A percentile compares a stretch with the other conserved stretches of the same genome.
Conservation (phyloP, 2,888 invertebrate genomes). For the Quadroppia sp. region DNA sequence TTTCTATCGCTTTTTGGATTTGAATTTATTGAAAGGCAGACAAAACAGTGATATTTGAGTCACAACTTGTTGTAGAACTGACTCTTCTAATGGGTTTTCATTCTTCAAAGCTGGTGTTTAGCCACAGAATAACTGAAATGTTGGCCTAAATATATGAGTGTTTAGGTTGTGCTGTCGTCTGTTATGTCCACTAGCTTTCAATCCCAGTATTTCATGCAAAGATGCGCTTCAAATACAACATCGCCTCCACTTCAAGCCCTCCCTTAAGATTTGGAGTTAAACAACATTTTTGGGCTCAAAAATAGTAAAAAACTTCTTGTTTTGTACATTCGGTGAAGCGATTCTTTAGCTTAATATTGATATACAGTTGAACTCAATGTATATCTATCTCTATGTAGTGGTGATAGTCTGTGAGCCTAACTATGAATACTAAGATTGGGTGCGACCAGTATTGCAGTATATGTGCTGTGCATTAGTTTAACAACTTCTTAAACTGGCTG, state of each 20-base stretch:
- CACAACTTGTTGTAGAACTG: too few relatives aligned
- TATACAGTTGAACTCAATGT: neutral
- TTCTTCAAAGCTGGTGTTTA: neutral
- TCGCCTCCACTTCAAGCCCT: neutral
- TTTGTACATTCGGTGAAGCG: neutral
- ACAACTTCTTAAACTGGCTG: constrained; percentile 18
- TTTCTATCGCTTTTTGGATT: too few relatives aligned
- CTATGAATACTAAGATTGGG: constrained; percentile 22
- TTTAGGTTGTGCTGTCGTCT: neutral
- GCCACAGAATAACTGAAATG: neutral
- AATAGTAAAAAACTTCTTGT: neutral
- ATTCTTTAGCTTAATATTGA: neutral
- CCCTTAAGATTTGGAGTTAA: neutral
- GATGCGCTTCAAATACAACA: constrained; percentile 7
- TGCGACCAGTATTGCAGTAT: neutral
- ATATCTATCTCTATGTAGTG: neutral
- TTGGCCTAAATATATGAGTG: neutral
- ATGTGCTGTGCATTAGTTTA: neutral
- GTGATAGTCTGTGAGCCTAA: neutral
- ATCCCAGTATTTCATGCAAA: constrained; percentile 5
- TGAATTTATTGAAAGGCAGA: too few relatives aligned
- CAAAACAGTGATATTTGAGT: too few relatives aligned
- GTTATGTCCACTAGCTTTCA: neutral
- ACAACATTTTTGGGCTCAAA: neutral
- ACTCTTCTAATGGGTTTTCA: too few relatives aligned